Conservation (phyloP, 2,888 invertebrate species). For the Balanococcus diminutus region DNA sequence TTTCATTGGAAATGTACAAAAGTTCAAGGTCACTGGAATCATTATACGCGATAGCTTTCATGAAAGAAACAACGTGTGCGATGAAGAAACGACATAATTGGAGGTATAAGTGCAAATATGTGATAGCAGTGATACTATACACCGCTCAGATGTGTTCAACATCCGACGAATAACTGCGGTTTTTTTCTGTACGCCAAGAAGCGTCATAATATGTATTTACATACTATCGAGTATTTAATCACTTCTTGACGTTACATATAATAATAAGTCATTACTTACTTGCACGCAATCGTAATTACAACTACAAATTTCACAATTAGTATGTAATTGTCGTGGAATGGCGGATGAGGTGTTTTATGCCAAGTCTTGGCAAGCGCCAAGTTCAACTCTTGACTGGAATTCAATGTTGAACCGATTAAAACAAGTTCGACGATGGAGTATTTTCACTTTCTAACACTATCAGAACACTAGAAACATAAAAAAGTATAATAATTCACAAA, state of each 20-base stretch:
- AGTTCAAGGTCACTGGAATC: slow-evolving; percentile 14
- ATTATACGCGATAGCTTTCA: not conserved
- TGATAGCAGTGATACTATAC: not conserved
- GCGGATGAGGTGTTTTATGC: no score
- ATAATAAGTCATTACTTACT: not conserved
- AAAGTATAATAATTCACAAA: no score
- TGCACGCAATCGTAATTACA: not conserved
- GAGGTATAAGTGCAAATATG: not conserved
- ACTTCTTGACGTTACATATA: not conserved
- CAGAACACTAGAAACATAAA: no score
- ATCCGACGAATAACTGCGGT: not conserved
- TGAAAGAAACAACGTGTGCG: not conserved
- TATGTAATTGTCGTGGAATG: not conserved
- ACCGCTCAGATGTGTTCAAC: not conserved
- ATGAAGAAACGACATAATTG: slow-evolving; percentile 20
- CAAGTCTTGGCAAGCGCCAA: not conserved
- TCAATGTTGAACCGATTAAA: not conserved
- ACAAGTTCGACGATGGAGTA: not conserved
- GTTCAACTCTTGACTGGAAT: not conserved
- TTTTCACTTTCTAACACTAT: no score
- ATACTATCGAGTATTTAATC: not conserved
- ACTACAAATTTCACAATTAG: not conserved
- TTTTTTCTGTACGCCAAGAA: not conserved
- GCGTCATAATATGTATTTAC: not conserved
- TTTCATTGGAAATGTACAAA: slow-evolving; percentile 28